Base-by-base conservation (phyloP, 2,113 vertebrate genomes). In the Lutjanus erythropterus region DNA sequence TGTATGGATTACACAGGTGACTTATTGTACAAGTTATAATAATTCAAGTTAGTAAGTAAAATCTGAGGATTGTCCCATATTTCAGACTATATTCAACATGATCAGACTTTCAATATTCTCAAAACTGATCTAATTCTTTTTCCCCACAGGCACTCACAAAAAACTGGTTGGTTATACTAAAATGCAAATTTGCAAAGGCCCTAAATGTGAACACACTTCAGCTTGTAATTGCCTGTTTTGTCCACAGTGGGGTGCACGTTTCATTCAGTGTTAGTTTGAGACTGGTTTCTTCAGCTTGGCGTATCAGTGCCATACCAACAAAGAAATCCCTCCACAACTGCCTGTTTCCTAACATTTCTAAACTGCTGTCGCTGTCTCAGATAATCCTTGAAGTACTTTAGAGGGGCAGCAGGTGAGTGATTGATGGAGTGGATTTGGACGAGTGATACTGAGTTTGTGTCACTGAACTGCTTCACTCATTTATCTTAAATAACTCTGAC, bases 161-260 rank as follows among this genome's bases (percentile, higher is more conserved):
- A 3, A 42, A 31, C 31, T 35, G 2, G 2, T 37, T 60, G 5
- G 3, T 2, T 16, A 11, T 8, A 50, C 16, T 29, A 6, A 65
- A 80, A 52, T 19, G 1, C 5, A 5, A 50, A 35, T 35, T 25
- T 21, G 41, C 12, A 70, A 12, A 33, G 21, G 14, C 25, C 39
- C 42, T 11, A 21, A 21, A 37, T 21, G 14, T 35, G 11, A 1
- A 18, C 16, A n/a, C 6, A 14, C 19, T 6, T n/a, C 15, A 29
- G 6, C 16, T 60, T 75, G 80, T 65, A 77, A n/a, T 47, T 10
- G 19, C 33, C 21, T 12, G 6, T 58, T 55, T 42, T 71, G 62
- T 80, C 81, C 81, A 82, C 88, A 75, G 25, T 1, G 42, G 21
- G 85, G 81, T n/a, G 79, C 66, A 69, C 49, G 71, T 2, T 21